These are phyloP conservation scores for Oreotragus oreotragus DNA, from an alignment of 2,113 vertebrate genomes.

Conservation along the genomic window DNA sequence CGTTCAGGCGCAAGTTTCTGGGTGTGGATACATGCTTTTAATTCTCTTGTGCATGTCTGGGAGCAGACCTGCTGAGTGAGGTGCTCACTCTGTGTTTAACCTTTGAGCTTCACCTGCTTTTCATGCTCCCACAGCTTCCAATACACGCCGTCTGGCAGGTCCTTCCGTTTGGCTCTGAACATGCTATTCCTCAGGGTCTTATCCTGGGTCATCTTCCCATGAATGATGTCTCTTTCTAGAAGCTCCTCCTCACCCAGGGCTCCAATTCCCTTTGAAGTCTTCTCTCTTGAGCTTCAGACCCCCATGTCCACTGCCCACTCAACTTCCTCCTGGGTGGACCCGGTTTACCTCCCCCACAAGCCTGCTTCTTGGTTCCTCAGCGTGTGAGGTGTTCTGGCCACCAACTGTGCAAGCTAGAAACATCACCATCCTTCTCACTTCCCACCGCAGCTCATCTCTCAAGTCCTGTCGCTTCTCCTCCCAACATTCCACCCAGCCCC, in stretches of 20 bases:
- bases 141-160: not conserved
- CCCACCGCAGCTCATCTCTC: not conserved
- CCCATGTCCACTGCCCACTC: not conserved
- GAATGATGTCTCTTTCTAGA: not conserved
- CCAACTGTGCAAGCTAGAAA: not conserved
- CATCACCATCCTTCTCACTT: not conserved
- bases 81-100: not conserved
- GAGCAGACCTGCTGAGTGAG: not conserved
- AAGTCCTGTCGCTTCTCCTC: not conserved
- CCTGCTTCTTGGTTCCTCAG: not conserved
- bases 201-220: not conserved
- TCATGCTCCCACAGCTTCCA: not conserved
- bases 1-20: not conserved
- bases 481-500: fast-evolving
- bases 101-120: not conserved
- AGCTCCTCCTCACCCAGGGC: not conserved
- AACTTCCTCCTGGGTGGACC: not conserved
- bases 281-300: not conserved
- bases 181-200: not conserved
- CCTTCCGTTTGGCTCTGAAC: not conserved
- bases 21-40: not conserved
- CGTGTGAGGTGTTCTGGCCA: not conserved
- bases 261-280: not conserved
- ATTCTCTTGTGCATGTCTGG: not conserved
- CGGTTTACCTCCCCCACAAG: not conserved